Conservation (phyloP, 2,797 vertebrate species). For the Yasuhikotakia modesta region DNA sequence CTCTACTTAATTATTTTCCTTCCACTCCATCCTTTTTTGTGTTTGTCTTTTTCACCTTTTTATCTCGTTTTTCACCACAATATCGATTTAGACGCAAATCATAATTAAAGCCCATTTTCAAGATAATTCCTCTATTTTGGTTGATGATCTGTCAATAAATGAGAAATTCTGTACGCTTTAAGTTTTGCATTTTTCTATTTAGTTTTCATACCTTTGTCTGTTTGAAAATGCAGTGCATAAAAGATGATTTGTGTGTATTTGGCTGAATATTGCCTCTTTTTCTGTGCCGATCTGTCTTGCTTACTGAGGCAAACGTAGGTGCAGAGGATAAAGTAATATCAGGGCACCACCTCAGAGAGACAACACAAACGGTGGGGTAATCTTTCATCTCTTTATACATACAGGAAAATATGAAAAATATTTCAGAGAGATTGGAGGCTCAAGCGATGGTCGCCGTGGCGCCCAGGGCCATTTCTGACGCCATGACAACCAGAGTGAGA, state of each 20-base stretch:
- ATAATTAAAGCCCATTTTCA: conserved; percentile 76
- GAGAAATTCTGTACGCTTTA: conserved; percentile 80
- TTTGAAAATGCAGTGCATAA: conserved; percentile 83
- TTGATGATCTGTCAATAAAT: conserved; percentile 77
- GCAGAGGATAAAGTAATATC: conserved; percentile 99
- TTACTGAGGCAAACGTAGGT: conserved; percentile 94
- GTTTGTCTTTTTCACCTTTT: conserved; percentile 60
- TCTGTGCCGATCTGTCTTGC: conserved; percentile 93
- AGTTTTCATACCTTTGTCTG: conserved; percentile 75
- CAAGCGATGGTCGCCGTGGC: conserved; percentile 88
- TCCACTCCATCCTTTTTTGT: conserved; percentile 13
- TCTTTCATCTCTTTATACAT: conserved; percentile 99
- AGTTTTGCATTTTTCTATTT: conserved; percentile 70
- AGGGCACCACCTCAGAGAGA: conserved; percentile 98
- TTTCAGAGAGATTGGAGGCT: conserved; percentile 84
- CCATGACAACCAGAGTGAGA: conserved; percentile 88
- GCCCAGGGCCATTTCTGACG: conserved; percentile 92
- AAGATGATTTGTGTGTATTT: conserved; percentile 92
- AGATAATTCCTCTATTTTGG: conserved; percentile 74
- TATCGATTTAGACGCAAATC: conserved; percentile 74
- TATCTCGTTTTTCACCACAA: conserved; percentile 57
- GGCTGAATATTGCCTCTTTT: conserved; percentile 94
- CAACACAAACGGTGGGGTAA: conserved; percentile 97
- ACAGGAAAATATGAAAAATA: conserved; percentile 98
- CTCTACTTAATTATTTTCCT: not conserved